Conservation (phyloP, 2,797 vertebrate species). For the Balearica regulorum region DNA sequence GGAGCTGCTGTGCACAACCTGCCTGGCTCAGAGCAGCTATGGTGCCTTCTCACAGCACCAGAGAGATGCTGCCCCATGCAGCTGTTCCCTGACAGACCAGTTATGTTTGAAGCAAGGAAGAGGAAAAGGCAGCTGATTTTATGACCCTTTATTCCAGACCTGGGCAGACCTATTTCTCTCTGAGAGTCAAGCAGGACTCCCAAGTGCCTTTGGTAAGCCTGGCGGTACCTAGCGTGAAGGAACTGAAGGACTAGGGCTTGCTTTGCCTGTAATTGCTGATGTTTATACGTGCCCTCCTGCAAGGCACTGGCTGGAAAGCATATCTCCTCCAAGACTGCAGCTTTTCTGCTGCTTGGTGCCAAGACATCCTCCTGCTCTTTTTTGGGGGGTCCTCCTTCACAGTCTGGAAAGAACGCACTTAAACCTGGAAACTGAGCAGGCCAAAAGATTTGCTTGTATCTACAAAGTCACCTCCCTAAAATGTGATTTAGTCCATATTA, state of each 20-base stretch:
- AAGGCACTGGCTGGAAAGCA: not conserved
- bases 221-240: not conserved
- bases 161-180: not conserved
- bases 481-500: not conserved
- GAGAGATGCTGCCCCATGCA: not conserved
- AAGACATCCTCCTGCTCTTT: not conserved
- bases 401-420: not conserved
- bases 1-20: not conserved
- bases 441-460: not conserved
- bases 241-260: not conserved
- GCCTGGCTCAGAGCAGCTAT: not conserved
- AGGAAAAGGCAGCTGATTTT: not conserved
- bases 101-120: not conserved
- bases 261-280: not conserved
- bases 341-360: not conserved
- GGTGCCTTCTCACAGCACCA: not conserved
- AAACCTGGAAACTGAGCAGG: not conserved
- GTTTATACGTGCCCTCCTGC: not conserved
- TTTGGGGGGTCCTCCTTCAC: not conserved
- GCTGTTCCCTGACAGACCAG: not conserved
- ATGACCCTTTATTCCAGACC: not conserved
- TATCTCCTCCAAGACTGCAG: not conserved
- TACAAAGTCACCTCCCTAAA: constrained; percentile 10
- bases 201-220: not conserved
- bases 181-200: not conserved